Conservation (phyloP, 1,140 invertebrate species). For the Sminthurides bifidus region DNA sequence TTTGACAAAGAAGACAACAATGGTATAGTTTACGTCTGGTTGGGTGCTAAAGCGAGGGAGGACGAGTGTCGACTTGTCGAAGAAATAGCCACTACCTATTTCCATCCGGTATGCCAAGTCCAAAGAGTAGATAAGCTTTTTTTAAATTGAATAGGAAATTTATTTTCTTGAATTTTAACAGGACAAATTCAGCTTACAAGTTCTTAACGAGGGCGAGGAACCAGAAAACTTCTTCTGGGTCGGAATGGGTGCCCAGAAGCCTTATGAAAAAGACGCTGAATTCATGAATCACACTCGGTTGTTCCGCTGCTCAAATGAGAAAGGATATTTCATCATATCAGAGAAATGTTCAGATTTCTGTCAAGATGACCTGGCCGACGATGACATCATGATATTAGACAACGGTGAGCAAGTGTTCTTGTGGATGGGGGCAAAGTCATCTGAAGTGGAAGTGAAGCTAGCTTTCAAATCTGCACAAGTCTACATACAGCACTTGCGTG, state of each 20-base stretch:
- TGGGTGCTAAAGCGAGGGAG: constrained; percentile 74
- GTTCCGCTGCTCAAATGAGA: constrained; percentile 98
- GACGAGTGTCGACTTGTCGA: constrained; percentile 80
- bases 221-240: constrained; percentile 99
- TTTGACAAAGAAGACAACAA: constrained; percentile 80
- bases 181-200: constrained; percentile 70
- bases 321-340: constrained; percentile 96
- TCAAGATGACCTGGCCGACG: constrained; percentile 98
- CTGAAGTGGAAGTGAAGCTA: constrained; percentile 97
- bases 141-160: constrained; percentile 6
- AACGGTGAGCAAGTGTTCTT: constrained; percentile 96
- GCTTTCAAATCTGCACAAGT: constrained; percentile 98
- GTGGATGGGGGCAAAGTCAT: constrained; percentile 91
- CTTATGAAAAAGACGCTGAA: constrained; percentile 78
- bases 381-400: constrained; percentile 99
- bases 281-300: constrained; percentile 90
- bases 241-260: constrained; percentile 79
- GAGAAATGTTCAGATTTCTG: constrained; percentile 99
- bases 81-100: constrained; percentile 89
- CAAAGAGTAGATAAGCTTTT: constrained; percentile 3
- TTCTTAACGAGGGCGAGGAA: constrained; percentile 92
- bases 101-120: constrained; percentile 54
- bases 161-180: constrained; percentile 27
- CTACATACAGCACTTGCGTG: constrained; percentile 93
- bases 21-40: constrained; percentile 96